phyloP scores from a whole-genome alignment of 2,797 vertebrate genomes.

The Bradypodion pumilum region DNA sequence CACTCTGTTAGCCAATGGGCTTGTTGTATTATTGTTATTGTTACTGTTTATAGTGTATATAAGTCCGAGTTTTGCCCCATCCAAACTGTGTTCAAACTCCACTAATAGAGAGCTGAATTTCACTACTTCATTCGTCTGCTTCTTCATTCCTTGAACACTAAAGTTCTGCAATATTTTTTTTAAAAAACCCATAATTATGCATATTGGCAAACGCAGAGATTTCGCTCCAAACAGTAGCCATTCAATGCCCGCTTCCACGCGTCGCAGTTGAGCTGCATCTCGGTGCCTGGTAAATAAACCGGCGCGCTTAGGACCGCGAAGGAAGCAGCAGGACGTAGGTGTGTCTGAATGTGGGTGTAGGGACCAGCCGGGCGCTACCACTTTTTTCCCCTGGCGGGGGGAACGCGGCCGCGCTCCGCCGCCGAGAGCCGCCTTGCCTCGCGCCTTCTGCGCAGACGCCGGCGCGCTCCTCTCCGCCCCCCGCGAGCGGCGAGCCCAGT shows the following conservation, averaged over 20 bases:
- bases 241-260: not conserved
- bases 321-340: not conserved
- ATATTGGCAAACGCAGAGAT: too few relatives aligned
- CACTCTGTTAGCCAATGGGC: too few relatives aligned
- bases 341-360: not conserved
- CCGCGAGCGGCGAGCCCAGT: slow-evolving; percentile 36
- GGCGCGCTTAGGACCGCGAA: slow-evolving; percentile 28
- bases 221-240: too few relatives aligned
- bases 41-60: too few relatives aligned
- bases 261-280: not conserved
- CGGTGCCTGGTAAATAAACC: rapidly evolving
- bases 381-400: slow-evolving; percentile 53
- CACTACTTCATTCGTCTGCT: too few relatives aligned
- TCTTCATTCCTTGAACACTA: too few relatives aligned
- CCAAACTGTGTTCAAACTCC: too few relatives aligned
- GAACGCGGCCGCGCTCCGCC: not conserved
- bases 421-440: slow-evolving; percentile 21
- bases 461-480: slow-evolving; percentile 48
- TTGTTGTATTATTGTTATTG: too few relatives aligned
- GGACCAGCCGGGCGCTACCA: slow-evolving; percentile 74
- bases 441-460: slow-evolving; percentile 40
- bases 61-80: too few relatives aligned
- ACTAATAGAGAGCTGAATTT: too few relatives aligned
- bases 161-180: too few relatives aligned
- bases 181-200: too few relatives aligned